Conservation (phyloP, 2,888 invertebrate species). For the Polydrusus tereticollis region DNA sequence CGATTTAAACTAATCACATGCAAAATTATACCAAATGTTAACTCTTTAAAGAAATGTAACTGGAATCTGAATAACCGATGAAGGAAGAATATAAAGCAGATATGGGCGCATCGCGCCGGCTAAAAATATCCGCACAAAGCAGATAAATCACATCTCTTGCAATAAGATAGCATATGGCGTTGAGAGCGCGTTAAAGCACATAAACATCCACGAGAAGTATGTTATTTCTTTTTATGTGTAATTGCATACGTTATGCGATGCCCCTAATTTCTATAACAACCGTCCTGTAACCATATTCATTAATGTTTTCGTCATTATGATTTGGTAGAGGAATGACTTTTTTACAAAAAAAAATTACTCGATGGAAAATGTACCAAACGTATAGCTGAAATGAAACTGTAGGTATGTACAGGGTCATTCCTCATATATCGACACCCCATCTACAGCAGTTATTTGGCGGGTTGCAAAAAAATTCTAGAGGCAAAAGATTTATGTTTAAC, state of each 20-base stretch:
- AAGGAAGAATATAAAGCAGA: slow-evolving; percentile 2
- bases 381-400: too few species aligned
- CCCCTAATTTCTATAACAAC: slow-evolving; percentile 17
- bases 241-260: background rate
- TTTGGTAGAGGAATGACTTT: too few species aligned
- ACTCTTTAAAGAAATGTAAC: background rate
- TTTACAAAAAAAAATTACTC: background rate
- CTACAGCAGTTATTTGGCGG: too few species aligned
- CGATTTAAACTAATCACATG: background rate
- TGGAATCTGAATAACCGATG: background rate
- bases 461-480: too few species aligned
- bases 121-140: slow-evolving; percentile 25
- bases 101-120: slow-evolving; percentile 2
- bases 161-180: slow-evolving; percentile 20
- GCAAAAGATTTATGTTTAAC: too few species aligned
- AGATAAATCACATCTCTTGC: slow-evolving; percentile 20
- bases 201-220: slow-evolving; percentile 13
- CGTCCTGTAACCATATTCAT: background rate
- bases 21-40: background rate
- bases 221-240: slow-evolving; percentile 9
- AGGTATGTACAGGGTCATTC: too few species aligned
- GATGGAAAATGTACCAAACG: too few species aligned
- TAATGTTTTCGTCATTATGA: slow-evolving; percentile 7
- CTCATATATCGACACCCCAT: too few species aligned
- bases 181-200: slow-evolving; percentile 18